A percentile compares a stretch with the other conserved stretches of the same genome.
Conservation (phyloP, 2,113 vertebrate genomes). For the Girardinichthys multiradiatus region DNA sequence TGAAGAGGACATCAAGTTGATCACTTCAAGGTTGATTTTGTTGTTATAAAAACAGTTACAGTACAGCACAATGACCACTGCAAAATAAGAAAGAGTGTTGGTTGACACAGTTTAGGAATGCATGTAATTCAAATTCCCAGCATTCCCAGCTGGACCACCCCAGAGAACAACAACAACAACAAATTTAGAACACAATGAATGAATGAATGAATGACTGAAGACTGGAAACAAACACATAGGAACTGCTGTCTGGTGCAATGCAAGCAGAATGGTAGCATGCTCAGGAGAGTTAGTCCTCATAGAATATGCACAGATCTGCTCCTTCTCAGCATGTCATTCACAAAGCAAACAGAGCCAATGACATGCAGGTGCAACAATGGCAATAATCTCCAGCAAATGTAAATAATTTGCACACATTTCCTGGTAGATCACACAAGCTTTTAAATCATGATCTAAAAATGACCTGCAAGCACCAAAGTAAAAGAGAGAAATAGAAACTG, state of each 20-base stretch:
- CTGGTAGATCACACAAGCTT: not conserved
- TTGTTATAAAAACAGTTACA: constrained; percentile 31
- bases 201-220: not conserved
- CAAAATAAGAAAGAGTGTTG: constrained; percentile 19
- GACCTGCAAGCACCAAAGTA: too few species aligned
- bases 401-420: not conserved
- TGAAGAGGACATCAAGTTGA: constrained; percentile 9
- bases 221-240: constrained; percentile 2
- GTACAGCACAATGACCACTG: constrained; percentile 43
- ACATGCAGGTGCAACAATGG: not conserved
- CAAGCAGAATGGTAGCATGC: not conserved
- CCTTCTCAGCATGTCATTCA: not conserved
- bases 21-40: constrained; percentile 1
- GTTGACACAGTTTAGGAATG: constrained; percentile 3
- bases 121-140: constrained; percentile 31
- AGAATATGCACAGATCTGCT: not conserved
- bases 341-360: not conserved
- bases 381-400: not conserved
- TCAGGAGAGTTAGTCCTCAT: not conserved
- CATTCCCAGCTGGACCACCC: constrained; percentile 27
- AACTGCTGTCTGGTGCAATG: not conserved
- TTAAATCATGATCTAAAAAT: not conserved
- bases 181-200: constrained; percentile 12
- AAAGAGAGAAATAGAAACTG: too few species aligned
- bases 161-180: constrained; percentile 36